Conservation (phyloP, 1,140 invertebrate species). For the Pteromalus puparum region DNA sequence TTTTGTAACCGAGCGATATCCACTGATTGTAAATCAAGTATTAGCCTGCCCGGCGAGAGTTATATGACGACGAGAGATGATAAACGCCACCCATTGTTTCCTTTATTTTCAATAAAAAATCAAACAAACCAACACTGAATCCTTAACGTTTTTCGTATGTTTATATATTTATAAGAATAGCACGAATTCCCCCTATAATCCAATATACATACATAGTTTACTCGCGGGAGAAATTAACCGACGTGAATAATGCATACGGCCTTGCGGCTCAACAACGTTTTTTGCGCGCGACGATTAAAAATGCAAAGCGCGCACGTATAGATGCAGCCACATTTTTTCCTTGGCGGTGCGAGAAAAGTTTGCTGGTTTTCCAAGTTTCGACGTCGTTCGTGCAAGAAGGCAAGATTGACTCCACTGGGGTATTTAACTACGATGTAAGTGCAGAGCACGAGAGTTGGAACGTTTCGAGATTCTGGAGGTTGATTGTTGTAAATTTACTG, state of each 20-base stretch:
- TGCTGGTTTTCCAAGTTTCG: background rate
- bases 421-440: background rate
- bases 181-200: too few relatives aligned
- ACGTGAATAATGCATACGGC: background rate
- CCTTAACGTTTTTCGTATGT: background rate
- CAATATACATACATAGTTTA: too few relatives aligned
- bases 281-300: background rate
- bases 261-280: background rate
- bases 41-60: slow-evolving; percentile 33
- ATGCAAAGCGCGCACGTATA: background rate
- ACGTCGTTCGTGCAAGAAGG: background rate
- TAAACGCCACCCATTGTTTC: slow-evolving; percentile 39
- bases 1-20: slow-evolving; percentile 32
- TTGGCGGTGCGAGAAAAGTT: background rate
- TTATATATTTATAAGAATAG: background rate
- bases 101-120: slow-evolving; percentile 56
- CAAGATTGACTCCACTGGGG: background rate
- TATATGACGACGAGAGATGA: background rate
- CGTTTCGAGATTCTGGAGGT: background rate
- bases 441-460: background rate
- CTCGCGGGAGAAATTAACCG: too few relatives aligned
- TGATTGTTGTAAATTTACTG: background rate
- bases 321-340: background rate
- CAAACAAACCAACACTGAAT: background rate
- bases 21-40: slow-evolving; percentile 36